phyloP scores from a whole-genome alignment of 2,113 vertebrate species.

The Serinus canaria region DNA sequence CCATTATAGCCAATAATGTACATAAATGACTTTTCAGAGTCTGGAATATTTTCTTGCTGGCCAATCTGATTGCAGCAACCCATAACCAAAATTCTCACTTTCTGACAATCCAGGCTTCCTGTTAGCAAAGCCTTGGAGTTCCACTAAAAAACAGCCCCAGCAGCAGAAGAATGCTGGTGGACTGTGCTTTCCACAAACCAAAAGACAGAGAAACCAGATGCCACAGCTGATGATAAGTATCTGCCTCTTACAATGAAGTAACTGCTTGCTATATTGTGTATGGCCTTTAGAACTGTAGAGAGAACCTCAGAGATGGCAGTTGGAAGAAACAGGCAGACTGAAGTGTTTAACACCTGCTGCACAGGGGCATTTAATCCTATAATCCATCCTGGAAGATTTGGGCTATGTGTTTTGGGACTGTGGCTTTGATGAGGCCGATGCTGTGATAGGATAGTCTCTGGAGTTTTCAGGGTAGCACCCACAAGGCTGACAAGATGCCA shows the following conservation, averaged over 20 bases:
- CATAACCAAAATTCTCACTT: neutral
- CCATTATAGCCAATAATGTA: neutral
- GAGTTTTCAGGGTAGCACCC: neutral
- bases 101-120: neutral
- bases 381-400: neutral
- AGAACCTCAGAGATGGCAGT: neutral
- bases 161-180: neutral
- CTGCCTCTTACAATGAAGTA: neutral
- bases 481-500: neutral
- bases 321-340: neutral
- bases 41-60: neutral
- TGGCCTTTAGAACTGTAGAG: neutral
- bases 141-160: neutral
- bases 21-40: neutral
- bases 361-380: neutral
- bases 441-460: neutral
- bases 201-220: neutral
- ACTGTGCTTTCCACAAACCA: neutral
- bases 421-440: neutral
- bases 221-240: neutral
- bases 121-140: neutral
- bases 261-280: accelerated
- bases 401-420: neutral
- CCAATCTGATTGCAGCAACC: neutral
- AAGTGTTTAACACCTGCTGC: neutral